These are phyloP conservation scores for Lamproptera curius DNA, from an alignment of 2,888 invertebrate genomes.

Conservation along the genomic window DNA sequence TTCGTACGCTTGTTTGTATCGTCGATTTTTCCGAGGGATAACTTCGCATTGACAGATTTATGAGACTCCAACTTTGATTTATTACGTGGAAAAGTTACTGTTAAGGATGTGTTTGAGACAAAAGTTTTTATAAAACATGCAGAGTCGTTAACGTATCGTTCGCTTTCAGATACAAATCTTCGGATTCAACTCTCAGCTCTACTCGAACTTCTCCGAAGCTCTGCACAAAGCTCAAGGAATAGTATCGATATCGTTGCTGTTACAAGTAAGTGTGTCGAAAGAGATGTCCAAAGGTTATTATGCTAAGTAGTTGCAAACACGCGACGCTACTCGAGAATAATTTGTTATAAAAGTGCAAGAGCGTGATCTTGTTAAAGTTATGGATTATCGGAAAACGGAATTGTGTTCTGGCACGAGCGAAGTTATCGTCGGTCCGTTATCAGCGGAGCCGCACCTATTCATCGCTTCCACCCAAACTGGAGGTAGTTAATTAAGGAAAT, in stretches of 20 bases:
- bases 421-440: conserved; percentile 59
- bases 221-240: conserved; percentile 96
- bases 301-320: no score
- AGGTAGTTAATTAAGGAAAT: conserved; percentile 75
- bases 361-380: conserved; percentile 17
- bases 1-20: conserved; percentile 26
- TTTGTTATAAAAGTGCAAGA: conserved; percentile 17
- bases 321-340: conserved; percentile 7
- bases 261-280: conserved; percentile 88
- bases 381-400: conserved; percentile 30
- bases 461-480: conserved; percentile 58
- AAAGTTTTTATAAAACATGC: no score
- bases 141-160: background rate
- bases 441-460: conserved; percentile 63
- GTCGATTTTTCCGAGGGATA: conserved; percentile 9
- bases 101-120: background rate
- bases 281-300: background rate
- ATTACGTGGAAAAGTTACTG: no score
- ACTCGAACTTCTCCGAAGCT: conserved; percentile 97
- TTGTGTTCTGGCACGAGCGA: conserved; percentile 54
- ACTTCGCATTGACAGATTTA: background rate
- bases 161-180: conserved; percentile 96
- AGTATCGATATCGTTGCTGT: conserved; percentile 94
- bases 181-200: conserved; percentile 98
- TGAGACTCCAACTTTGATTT: background rate